Evolutionary conservation across 1,140 invertebrate species (phyloP), one percentile per base, ranked within the genome.

Genomic region (Drosophila erecta): DNA sequence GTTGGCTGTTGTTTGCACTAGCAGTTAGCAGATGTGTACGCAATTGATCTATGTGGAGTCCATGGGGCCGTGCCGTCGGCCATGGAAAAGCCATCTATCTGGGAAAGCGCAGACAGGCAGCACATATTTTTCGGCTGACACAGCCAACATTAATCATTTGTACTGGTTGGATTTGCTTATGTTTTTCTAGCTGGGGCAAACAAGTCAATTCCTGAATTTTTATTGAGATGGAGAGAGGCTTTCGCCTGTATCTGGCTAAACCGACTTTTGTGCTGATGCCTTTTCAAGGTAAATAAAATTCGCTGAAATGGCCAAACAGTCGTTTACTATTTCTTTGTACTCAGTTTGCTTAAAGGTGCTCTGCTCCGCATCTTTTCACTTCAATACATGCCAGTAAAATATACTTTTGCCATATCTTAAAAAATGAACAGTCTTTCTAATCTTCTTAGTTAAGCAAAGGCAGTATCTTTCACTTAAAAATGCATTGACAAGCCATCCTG

Each of bases 91-190:
- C 24, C 57, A 73, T 62, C 70, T 61, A 75, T 72, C 44, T 74
- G 44, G 33, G 44, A 43, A 41, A 46, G 49, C 49, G 53, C 58
- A 76, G 80, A 85, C 81, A 84, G 57, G 35, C 69, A 73, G 80
- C 70, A 87, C 79, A 83, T 87, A 83, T 86, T 83, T 85, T 83
- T 44, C 58, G 64, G 81, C 83, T 87, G 83, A 87, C 83, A 76
- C 79, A 79, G 83, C 83, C 35, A 33, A 59, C 83, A 87, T 87
- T 89, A 87, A 87, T 87, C 83, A 87, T 87, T 86, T 72, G 83
- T 66, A 72, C 73, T 69, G 75, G 75, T 38, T 40, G 33, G n/a
- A 33, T 61, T 49, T 49, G 24, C 17, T 43, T 38, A 1, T 73
- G 51, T 46, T 61, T 54, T 73, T 50, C 35, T 8, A 30, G 53